These are phyloP conservation scores for Eumaeus atala DNA, from an alignment of 1,140 invertebrate genomes.

Conservation along the genomic window DNA sequence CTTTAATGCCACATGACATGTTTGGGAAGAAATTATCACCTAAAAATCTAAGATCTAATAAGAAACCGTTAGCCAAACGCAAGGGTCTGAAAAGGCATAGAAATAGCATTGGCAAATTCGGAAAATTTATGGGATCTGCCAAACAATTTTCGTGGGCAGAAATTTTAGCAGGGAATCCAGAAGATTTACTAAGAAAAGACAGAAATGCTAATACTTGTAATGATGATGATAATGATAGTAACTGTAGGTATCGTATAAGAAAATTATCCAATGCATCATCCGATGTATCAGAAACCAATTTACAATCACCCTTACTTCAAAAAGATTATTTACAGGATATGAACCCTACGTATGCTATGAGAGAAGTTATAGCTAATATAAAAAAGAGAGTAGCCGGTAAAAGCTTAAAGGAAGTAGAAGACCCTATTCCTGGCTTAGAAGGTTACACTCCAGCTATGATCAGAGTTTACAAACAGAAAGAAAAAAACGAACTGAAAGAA, in stretches of 20 bases:
- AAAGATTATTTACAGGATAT: conserved; percentile 65
- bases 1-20: conserved; percentile 59
- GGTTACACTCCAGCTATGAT: conserved; percentile 76
- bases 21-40: conserved; percentile 66
- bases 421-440: conserved; percentile 40
- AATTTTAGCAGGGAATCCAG: conserved; percentile 74
- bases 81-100: conserved; percentile 58
- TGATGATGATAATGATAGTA: conserved; percentile 57
- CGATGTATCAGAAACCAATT: conserved; percentile 40
- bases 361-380: conserved; percentile 71
- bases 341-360: conserved; percentile 76
- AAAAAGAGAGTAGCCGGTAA: conserved; percentile 55
- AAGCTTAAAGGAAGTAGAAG: conserved; percentile 44
- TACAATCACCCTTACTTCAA: conserved; percentile 56
- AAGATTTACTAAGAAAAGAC: conserved; percentile 72
- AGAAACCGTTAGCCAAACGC: conserved; percentile 59
- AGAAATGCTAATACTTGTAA: conserved; percentile 41
- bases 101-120: conserved; percentile 67
- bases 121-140: conserved; percentile 71
- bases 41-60: conserved; percentile 70
- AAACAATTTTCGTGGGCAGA: conserved; percentile 75
- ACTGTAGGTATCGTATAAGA: conserved; percentile 63
- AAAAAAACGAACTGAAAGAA: conserved; percentile 58
- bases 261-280: conserved; percentile 64
- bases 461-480: conserved; percentile 59